phyloP scores from a whole-genome alignment of 2,113 vertebrate genomes.

The Percopsis transmontana region DNA sequence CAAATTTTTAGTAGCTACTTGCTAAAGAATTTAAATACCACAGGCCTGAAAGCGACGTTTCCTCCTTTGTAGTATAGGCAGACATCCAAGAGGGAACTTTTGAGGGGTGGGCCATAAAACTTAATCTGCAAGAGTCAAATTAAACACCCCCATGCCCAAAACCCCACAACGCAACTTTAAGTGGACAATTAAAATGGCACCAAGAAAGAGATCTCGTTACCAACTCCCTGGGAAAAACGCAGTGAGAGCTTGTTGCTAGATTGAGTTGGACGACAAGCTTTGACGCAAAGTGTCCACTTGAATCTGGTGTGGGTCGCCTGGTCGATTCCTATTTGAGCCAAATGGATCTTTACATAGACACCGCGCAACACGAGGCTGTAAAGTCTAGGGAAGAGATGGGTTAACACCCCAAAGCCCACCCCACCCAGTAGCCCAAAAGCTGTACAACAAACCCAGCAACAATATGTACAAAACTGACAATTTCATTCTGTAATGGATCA shows the following conservation, averaged over 20 bases:
- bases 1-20: conserved; percentile 43
- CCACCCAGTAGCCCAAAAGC: conserved; percentile 37
- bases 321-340: conserved; percentile 63
- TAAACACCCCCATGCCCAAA: conserved; percentile 66
- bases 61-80: conserved; percentile 63
- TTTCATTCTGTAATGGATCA: conserved; percentile 23
- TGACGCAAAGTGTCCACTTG: conserved; percentile 63
- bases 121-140: conserved; percentile 82
- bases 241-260: conserved; percentile 55
- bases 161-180: conserved; percentile 60
- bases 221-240: conserved; percentile 53
- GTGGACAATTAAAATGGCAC: conserved; percentile 53
- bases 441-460: conserved; percentile 26
- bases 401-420: conserved; percentile 70
- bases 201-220: conserved; percentile 69
- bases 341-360: conserved; percentile 43
- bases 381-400: conserved; percentile 79
- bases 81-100: conserved; percentile 56
- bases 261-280: conserved; percentile 53
- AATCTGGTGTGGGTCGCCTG: conserved; percentile 46
- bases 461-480: conserved; percentile 5
- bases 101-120: conserved; percentile 55
- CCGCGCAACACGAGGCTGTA: conserved; percentile 71
- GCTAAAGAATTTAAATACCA: conserved; percentile 65
- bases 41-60: conserved; percentile 64